A percentile compares a stretch with the other conserved stretches of the same genome.
phyloP scores from a whole-genome alignment of 2,888 invertebrate genomes.

The Andrena bucephala region DNA sequence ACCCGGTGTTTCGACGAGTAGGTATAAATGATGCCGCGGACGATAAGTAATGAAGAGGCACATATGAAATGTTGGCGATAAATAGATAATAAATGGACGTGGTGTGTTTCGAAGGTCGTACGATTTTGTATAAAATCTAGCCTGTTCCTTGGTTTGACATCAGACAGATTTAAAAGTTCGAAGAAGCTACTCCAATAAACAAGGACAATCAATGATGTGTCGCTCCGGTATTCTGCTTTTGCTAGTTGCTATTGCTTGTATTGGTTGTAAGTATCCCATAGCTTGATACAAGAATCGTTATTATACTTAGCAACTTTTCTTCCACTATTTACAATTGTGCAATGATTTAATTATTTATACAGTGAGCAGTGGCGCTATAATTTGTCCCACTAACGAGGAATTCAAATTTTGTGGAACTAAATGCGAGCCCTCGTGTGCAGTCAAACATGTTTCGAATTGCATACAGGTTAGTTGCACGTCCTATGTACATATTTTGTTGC shows the following conservation, averaged over 20 bases:
- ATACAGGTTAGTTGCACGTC: not conserved
- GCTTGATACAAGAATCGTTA: not conserved
- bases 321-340: not conserved
- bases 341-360: not conserved
- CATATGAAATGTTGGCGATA: not conserved
- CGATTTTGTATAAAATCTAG: conserved; percentile 9
- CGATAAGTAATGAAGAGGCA: not conserved
- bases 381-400: not conserved
- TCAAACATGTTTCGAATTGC: not conserved
- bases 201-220: conserved; percentile 16
- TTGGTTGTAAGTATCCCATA: conserved; percentile 36
- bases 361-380: not conserved
- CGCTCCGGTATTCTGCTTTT: conserved; percentile 19
- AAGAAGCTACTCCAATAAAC: not conserved
- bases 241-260: conserved; percentile 12
- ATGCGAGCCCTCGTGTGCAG: not conserved
- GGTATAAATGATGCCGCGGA: not conserved
- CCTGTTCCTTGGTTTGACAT: not conserved
- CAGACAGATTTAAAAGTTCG: not conserved
- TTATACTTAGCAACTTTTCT: not conserved
- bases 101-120: not conserved
- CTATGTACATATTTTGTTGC: no score
- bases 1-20: not conserved
- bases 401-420: not conserved
- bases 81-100: not conserved